Evolutionary conservation across 2,888 invertebrate genomes (phyloP).

Genomic region (Alentia gelatinosa): DNA sequence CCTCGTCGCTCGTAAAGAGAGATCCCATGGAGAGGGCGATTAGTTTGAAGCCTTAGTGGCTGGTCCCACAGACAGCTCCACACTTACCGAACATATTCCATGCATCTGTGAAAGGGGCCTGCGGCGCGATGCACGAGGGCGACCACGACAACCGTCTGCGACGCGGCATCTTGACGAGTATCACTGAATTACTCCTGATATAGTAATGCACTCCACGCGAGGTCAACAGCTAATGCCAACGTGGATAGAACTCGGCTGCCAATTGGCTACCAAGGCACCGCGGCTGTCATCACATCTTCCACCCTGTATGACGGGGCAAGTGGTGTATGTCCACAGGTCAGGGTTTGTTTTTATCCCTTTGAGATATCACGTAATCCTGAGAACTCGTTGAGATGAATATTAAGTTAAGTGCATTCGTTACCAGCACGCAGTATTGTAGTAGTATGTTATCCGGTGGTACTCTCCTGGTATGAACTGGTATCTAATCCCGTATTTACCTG

Average conservation of each 20-base stretch:
- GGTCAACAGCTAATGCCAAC: not conserved
- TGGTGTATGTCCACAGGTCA: not conserved
- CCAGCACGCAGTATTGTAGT: too few relatives aligned
- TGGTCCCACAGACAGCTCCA: not conserved
- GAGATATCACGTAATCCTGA: too few relatives aligned
- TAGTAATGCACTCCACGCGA: not conserved
- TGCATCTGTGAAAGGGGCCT: constrained; percentile 20
- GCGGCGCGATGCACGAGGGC: constrained; percentile 30
- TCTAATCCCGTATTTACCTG: too few relatives aligned
- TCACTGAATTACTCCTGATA: not conserved
- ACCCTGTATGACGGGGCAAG: not conserved
- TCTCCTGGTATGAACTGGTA: too few relatives aligned
- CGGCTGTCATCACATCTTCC: not conserved
- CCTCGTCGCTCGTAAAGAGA: too few relatives aligned
- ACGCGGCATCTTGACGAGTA: constrained; percentile 19
- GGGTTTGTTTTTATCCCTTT: too few relatives aligned
- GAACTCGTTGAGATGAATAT: too few relatives aligned
- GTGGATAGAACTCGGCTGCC: not conserved
- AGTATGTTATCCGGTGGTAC: too few relatives aligned
- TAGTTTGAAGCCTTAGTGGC: too few relatives aligned
- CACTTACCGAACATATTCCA: constrained; percentile 32
- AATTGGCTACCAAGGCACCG: not conserved
- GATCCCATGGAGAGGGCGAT: not conserved
- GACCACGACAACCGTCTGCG: constrained; percentile 43
- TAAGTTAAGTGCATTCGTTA: too few relatives aligned